These are phyloP conservation scores for Rostratula benghalensis DNA, from an alignment of 2,113 vertebrate genomes.

Conservation along the genomic window DNA sequence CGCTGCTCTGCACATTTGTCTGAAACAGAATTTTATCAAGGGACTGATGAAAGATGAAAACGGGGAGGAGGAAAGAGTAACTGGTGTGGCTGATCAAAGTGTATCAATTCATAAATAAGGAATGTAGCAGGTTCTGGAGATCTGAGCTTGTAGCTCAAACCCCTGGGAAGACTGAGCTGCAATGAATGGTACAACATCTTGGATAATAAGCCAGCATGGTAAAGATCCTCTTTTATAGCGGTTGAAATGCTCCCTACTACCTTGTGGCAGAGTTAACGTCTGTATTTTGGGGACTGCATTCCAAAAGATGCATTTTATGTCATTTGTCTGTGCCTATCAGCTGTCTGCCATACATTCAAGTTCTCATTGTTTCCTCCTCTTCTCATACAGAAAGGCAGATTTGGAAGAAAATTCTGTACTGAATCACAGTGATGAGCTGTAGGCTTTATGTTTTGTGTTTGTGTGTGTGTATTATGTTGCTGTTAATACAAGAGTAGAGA, in stretches of 20 bases:
- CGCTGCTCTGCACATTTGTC: neutral
- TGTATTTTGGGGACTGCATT: neutral
- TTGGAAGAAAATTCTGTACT: neutral
- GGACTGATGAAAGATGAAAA: conserved; percentile 9
- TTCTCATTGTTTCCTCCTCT: neutral
- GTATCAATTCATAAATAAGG: conserved; percentile 22
- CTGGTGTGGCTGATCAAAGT: conserved; percentile 24
- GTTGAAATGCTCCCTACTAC: neutral
- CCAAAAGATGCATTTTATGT: neutral
- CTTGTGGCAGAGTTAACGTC: neutral
- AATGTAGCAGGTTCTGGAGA: conserved; percentile 22
- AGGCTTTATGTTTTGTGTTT: neutral
- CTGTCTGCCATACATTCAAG: neutral
- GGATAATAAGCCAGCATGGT: neutral
- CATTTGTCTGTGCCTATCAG: neutral
- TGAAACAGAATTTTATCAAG: neutral
- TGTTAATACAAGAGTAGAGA: neutral
- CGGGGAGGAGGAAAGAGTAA: neutral
- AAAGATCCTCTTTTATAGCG: neutral
- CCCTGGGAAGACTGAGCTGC: neutral
- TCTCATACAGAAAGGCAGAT: neutral
- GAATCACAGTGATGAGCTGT: neutral
- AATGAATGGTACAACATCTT: neutral
- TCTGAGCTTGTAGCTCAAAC: neutral
- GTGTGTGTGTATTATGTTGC: neutral